Conservation (phyloP, 2,888 invertebrate genomes). For the Thera britannica region DNA sequence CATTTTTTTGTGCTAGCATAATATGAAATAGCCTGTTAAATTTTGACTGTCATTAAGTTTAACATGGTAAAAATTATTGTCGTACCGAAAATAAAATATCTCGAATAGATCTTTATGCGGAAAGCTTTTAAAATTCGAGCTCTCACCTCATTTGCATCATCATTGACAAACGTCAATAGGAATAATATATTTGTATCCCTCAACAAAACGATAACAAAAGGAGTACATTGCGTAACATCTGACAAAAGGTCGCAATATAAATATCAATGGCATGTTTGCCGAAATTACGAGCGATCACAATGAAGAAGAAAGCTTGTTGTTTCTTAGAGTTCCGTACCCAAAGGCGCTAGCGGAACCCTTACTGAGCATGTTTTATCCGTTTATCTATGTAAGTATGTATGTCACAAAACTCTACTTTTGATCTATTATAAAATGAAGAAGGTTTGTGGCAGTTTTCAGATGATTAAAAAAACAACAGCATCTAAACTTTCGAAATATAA, state of each 20-base stretch:
- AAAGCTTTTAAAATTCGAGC: constrained; percentile 7
- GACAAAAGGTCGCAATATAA: constrained; percentile 78
- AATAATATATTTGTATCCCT: constrained; percentile 42
- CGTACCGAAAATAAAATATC: too few relatives aligned
- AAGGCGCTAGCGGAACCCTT: background rate
- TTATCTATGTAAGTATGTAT: background rate
- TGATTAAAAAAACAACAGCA: too few relatives aligned
- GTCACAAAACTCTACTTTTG: too few relatives aligned
- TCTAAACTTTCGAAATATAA: too few relatives aligned
- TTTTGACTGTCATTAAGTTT: too few relatives aligned
- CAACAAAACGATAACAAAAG: constrained; percentile 58
- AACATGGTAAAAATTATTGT: background rate
- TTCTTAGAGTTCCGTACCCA: constrained; percentile 45
- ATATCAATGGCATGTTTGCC: constrained; percentile 78
- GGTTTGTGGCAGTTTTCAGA: too few relatives aligned
- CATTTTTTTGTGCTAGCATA: too few relatives aligned
- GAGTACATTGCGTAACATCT: constrained; percentile 66
- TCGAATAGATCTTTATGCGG: background rate
- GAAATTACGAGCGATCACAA: constrained; percentile 70
- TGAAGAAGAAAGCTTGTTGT: constrained; percentile 47
- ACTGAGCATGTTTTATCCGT: background rate
- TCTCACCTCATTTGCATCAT: constrained; percentile 33
- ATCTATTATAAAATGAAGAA: too few relatives aligned
- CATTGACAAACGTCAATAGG: constrained; percentile 31
- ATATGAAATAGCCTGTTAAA: too few relatives aligned